phyloP scores from a whole-genome alignment of 1,140 invertebrate species.

The Antheraea mylitta region DNA sequence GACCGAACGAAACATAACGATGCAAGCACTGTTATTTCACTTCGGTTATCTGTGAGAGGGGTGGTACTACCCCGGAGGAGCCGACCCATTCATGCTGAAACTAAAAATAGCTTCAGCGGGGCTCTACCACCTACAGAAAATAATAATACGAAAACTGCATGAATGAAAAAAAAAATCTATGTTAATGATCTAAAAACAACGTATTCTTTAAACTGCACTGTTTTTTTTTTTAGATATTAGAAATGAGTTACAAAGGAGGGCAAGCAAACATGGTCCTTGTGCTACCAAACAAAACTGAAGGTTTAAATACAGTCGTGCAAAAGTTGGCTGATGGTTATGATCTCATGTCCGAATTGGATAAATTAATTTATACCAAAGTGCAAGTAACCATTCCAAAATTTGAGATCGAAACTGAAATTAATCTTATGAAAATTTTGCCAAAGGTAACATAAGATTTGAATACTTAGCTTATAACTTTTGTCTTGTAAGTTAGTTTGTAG shows the following conservation, averaged over 20 bases:
- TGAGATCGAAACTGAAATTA: constrained; percentile 71
- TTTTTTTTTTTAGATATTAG: constrained; percentile 62
- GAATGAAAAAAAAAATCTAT: too few relatives aligned
- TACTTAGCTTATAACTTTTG: too few relatives aligned
- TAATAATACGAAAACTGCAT: too few relatives aligned
- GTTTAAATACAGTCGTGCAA: constrained; percentile 54
- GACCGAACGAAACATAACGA: too few relatives aligned
- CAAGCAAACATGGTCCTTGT: constrained; percentile 84
- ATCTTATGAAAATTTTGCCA: constrained; percentile 46
- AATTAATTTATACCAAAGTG: constrained; percentile 58
- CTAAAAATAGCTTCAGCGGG: too few relatives aligned
- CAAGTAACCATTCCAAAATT: constrained; percentile 72
- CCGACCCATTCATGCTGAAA: too few relatives aligned
- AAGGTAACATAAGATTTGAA: constrained; percentile 39
- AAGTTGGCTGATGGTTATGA: constrained; percentile 53
- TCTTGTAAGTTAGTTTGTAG: too few relatives aligned
- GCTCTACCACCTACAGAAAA: too few relatives aligned
- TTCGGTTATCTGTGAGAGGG: too few relatives aligned
- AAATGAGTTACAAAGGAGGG: constrained; percentile 80
- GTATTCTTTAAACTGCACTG: not conserved
- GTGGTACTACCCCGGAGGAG: too few relatives aligned
- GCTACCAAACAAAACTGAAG: constrained; percentile 82
- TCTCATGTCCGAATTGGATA: constrained; percentile 44
- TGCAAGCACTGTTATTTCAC: too few relatives aligned
- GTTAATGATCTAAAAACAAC: too few relatives aligned